Percentiles rank a stretch among this genome's conserved stretches.
Conservation (phyloP, 2,888 invertebrate species). For the Athalia circularis region DNA sequence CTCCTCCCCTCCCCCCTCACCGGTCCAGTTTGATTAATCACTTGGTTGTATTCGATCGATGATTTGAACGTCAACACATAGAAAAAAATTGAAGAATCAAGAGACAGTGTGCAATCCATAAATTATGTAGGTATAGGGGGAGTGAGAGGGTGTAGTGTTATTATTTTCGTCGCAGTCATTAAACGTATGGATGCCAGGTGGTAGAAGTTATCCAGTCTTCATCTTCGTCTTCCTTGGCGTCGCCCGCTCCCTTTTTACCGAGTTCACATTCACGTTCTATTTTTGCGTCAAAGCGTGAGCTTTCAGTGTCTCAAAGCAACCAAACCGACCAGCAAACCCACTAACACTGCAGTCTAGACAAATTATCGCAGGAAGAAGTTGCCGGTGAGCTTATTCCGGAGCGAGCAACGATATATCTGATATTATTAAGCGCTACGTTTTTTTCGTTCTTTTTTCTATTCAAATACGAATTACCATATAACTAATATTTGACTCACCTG, state of each 20-base stretch:
- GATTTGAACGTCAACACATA: background rate
- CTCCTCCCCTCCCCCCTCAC: too few relatives aligned
- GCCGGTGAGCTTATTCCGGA: background rate
- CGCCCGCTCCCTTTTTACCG: constrained; percentile 27
- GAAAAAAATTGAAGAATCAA: background rate
- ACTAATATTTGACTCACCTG: constrained; percentile 61
- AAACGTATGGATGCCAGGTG: constrained; percentile 46
- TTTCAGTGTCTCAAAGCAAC: constrained; percentile 22
- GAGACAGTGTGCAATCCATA: background rate
- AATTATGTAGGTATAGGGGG: background rate
- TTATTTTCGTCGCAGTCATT: constrained; percentile 43
- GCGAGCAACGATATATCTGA: background rate
- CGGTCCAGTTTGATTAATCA: too few relatives aligned
- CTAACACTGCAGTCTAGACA: constrained; percentile 12
- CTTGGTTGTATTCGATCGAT: background rate
- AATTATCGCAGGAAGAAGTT: constrained; percentile 38
- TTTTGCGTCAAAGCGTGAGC: constrained; percentile 35
- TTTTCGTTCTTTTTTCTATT: background rate
- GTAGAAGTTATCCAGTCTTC: constrained; percentile 18
- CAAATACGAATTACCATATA: background rate
- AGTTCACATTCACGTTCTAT: constrained; percentile 32
- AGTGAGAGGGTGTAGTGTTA: constrained; percentile 2
- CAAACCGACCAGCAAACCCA: too few relatives aligned
- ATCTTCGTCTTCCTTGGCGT: background rate
- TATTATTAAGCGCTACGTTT: background rate